Base-by-base conservation (phyloP, 2,888 invertebrate genomes). In the Rhaphigaster nebulosa region DNA sequence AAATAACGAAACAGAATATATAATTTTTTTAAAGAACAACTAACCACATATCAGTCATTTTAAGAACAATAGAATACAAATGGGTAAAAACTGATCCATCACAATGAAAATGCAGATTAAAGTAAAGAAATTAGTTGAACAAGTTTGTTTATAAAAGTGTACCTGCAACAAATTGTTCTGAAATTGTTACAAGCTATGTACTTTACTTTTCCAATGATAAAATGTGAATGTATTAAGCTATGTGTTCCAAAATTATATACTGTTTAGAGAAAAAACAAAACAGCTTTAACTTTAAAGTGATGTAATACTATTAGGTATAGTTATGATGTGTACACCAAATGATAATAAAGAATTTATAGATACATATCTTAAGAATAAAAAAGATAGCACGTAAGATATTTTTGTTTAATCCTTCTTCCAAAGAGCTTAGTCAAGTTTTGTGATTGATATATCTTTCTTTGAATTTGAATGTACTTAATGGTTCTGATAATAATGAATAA, bases 401-500 rank as follows among this genome's bases (percentile, higher is more conserved):
- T n/a, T n/a, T n/a, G n/a, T n/a, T n/a, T n/a, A n/a, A n/a, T n/a
- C n/a, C n/a, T n/a, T n/a, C n/a, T 34, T 70, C 34, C 5, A 5
- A 70, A 38, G 34, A 70, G 18, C 20, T 34, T 38, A 34, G 29
- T 29, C 65, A 65, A 12, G 26, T 29, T 65, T 65, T 15, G 6
- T 20, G 18, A 70, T 34, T 65, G 1, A 29, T 65, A 65, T 18
- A n/a, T 65, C n/a, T 3, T 29, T 65, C 65, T 29, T 65, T 70
- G 15, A 20, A 34, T 38, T 70, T 70, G 6, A 70, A 70, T 34
- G 20, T 5, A 70, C 34, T 70, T 70, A 34, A 70, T 70, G 70
- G 70, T 70, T 70, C 70, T 70, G 34, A 70, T 34, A 70, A 70
- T 34, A 70, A 20, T 70, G 70, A 70, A 70, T 70, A 70, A 70